phyloP scores from a whole-genome alignment of 2,888 invertebrate genomes.

The Chymomyza fuscimana region DNA sequence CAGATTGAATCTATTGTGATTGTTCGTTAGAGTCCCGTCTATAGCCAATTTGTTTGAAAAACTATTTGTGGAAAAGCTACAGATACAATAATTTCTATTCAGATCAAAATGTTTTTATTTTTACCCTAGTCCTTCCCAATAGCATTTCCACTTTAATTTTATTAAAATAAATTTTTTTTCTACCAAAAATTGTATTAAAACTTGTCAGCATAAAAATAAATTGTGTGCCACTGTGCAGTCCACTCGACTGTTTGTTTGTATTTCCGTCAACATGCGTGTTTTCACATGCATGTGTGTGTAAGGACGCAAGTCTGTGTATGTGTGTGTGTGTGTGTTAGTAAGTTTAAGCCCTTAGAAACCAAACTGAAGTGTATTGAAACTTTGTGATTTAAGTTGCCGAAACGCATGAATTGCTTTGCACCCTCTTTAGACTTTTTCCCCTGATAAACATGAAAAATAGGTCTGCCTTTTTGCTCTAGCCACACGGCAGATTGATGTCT shows the following conservation, averaged over 20 bases:
- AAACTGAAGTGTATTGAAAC: background rate
- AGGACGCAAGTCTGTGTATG: background rate
- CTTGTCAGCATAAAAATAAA: too few relatives aligned
- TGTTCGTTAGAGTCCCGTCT: too few relatives aligned
- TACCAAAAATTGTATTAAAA: too few relatives aligned
- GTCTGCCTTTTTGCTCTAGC: background rate
- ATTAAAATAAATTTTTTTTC: too few relatives aligned
- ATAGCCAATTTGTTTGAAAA: too few relatives aligned
- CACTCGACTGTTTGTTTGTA: background rate
- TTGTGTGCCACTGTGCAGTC: background rate
- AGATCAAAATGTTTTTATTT: too few relatives aligned
- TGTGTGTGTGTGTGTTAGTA: conserved; percentile 3
- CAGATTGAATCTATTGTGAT: too few relatives aligned
- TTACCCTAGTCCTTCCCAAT: too few relatives aligned
- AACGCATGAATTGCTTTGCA: background rate
- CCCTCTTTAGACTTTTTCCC: background rate
- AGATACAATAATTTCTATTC: too few relatives aligned
- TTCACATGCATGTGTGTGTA: conserved; percentile 4
- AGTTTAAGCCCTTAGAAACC: background rate
- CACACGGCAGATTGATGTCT: conserved; percentile 2
- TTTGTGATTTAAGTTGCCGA: background rate
- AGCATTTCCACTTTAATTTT: too few relatives aligned
- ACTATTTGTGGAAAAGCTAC: too few relatives aligned
- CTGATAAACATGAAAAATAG: background rate
- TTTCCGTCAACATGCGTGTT: background rate